Percentiles rank a stretch among this genome's conserved stretches.
These are phyloP conservation scores for Pedionomus torquatus DNA, from an alignment of 2,113 vertebrate genomes.

Conservation along the genomic window DNA sequence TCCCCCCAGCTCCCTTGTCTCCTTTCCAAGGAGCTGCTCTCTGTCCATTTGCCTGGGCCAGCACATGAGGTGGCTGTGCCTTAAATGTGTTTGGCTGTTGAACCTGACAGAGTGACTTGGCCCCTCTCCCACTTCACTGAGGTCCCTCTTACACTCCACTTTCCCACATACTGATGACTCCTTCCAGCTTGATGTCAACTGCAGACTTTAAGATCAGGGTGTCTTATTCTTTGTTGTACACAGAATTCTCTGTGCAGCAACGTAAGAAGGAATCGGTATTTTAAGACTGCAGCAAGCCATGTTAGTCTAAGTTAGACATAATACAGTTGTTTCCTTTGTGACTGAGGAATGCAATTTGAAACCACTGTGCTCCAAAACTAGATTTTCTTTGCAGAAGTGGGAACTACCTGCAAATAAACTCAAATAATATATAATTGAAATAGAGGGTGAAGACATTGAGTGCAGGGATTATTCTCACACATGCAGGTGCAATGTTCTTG, in stretches of 20 bases:
- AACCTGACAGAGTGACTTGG: background rate
- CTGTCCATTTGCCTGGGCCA: background rate
- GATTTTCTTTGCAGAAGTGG: background rate
- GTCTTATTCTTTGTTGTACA: background rate
- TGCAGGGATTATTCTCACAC: background rate
- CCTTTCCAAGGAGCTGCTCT: background rate
- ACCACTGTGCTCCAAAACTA: background rate
- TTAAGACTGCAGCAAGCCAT: background rate
- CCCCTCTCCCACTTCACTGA: background rate
- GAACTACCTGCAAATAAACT: background rate
- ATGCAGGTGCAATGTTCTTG: background rate
- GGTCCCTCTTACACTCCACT: background rate
- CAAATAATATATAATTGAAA: background rate
- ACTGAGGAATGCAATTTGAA: background rate
- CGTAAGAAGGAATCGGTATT: background rate
- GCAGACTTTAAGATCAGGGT: background rate
- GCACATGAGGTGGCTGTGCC: background rate
- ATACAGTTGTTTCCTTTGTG: background rate
- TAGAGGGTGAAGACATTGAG: background rate
- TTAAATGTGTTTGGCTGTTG: background rate
- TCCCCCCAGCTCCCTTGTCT: fast-evolving
- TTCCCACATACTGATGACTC: background rate
- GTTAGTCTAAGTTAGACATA: background rate
- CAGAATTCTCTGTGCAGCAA: background rate
- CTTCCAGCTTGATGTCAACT: background rate